phyloP scores from a whole-genome alignment of 2,797 vertebrate genomes.

The Betta splendens region DNA sequence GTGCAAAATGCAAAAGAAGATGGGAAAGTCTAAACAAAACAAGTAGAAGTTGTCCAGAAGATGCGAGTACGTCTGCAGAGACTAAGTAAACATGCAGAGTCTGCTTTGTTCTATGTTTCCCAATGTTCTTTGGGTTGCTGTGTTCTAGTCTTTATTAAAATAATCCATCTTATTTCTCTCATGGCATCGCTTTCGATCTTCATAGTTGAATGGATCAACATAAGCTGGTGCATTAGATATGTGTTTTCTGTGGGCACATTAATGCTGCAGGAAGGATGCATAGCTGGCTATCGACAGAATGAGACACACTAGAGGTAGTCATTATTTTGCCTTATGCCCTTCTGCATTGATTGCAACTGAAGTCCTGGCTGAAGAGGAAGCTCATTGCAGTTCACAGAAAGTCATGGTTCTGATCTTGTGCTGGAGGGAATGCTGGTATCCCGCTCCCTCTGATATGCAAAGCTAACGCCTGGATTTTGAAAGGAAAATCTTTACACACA shows the following conservation, averaged over 20 bases:
- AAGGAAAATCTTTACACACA: conserved; percentile 62
- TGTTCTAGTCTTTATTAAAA: conserved; percentile 69
- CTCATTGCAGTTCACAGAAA: conserved; percentile 61
- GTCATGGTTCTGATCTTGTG: conserved; percentile 66
- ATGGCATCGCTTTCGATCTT: conserved; percentile 45
- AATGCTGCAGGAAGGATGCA: conserved; percentile 40
- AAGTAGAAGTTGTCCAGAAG: conserved; percentile 26
- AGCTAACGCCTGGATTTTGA: conserved; percentile 61
- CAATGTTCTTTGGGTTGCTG: conserved; percentile 36
- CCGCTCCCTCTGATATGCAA: conserved; percentile 72
- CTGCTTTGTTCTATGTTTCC: conserved; percentile 49
- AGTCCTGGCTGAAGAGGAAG: conserved; percentile 49
- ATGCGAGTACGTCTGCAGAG: conserved; percentile 49
- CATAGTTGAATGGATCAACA: conserved; percentile 36
- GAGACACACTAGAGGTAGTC: conserved; percentile 59
- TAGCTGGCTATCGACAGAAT: conserved; percentile 46
- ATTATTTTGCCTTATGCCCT: conserved; percentile 42
- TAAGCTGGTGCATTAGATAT: conserved; percentile 30
- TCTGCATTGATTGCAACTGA: conserved; percentile 47
- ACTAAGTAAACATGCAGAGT: conserved; percentile 59
- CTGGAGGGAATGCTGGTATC: conserved; percentile 67
- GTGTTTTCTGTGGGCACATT: conserved; percentile 58
- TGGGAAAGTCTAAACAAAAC: conserved; percentile 43
- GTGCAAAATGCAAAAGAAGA: conserved; percentile 25
- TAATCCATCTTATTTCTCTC: conserved; percentile 59